A percentile compares a stretch with the other conserved stretches of the same genome.
Conservation (phyloP, 1,140 invertebrate species). For the Plodia interpunctella region DNA sequence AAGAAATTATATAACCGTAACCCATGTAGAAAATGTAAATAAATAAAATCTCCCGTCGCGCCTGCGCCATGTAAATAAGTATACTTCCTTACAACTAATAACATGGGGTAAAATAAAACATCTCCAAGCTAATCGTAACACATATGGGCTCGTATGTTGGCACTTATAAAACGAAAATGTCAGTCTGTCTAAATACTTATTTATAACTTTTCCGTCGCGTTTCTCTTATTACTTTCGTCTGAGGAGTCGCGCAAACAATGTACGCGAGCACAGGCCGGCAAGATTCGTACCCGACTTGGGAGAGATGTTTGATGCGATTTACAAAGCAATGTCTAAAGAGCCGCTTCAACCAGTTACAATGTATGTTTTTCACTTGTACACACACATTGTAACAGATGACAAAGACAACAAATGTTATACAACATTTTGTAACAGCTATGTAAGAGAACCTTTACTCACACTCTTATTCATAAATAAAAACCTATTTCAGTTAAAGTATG, state of each 20-base stretch:
- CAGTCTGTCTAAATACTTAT: constrained; percentile 9
- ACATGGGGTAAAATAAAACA: constrained; percentile 44
- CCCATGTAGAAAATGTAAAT: constrained; percentile 23
- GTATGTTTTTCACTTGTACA: no score
- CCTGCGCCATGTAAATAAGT: constrained; percentile 25
- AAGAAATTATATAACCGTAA: constrained; percentile 22
- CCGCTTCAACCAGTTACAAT: no score
- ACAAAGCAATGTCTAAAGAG: no score
- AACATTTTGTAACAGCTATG: no score
- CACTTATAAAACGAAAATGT: constrained; percentile 23
- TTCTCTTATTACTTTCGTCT: not conserved
- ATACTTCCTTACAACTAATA: constrained; percentile 35
- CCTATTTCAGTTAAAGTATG: no score
- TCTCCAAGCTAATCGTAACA: constrained; percentile 30
- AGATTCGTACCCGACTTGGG: no score
- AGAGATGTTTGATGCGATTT: no score
- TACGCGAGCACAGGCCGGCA: no score
- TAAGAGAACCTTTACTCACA: no score
- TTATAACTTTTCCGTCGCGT: not conserved
- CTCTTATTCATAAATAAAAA: no score
- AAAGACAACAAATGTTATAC: no score
- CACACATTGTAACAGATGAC: no score
- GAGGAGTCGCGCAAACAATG: not conserved
- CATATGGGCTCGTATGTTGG: constrained; percentile 20
- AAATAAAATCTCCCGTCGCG: constrained; percentile 29